phyloP scores from a whole-genome alignment of 2,113 vertebrate species.

The Enhydra lutris region DNA sequence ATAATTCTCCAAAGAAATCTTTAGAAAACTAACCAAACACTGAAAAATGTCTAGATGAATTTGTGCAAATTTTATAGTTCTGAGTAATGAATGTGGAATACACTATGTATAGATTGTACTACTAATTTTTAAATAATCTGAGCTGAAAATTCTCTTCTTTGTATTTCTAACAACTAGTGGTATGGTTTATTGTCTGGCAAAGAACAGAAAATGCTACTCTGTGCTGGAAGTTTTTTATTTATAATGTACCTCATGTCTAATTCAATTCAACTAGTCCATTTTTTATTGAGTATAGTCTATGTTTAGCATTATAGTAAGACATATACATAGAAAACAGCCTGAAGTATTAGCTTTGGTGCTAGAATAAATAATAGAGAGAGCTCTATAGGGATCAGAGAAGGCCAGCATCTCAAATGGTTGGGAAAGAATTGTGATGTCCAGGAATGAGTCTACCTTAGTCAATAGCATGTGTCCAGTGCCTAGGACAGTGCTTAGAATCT shows the following conservation, averaged over 20 bases:
- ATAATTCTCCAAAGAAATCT: not conserved
- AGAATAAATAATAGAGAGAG: not conserved
- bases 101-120: not conserved
- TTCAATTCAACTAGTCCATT: slow-evolving; percentile 8
- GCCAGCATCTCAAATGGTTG: not conserved
- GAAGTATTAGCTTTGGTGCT: not conserved
- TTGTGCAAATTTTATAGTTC: not conserved
- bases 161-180: not conserved
- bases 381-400: not conserved
- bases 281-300: not conserved
- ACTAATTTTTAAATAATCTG: not conserved
- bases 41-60: not conserved
- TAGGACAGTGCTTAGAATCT: not conserved
- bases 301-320: not conserved
- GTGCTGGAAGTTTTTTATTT: slow-evolving; percentile 19
- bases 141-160: not conserved
- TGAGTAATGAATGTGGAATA: not conserved
- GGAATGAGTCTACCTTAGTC: not conserved
- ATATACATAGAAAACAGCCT: not conserved
- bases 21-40: not conserved
- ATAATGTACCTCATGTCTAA: not conserved
- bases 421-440: not conserved
- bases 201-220: not conserved
- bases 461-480: fast-evolving
- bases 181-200: not conserved